Evolutionary conservation across 2,113 vertebrate species (phyloP).

Genomic region (Jaculus jaculus): DNA sequence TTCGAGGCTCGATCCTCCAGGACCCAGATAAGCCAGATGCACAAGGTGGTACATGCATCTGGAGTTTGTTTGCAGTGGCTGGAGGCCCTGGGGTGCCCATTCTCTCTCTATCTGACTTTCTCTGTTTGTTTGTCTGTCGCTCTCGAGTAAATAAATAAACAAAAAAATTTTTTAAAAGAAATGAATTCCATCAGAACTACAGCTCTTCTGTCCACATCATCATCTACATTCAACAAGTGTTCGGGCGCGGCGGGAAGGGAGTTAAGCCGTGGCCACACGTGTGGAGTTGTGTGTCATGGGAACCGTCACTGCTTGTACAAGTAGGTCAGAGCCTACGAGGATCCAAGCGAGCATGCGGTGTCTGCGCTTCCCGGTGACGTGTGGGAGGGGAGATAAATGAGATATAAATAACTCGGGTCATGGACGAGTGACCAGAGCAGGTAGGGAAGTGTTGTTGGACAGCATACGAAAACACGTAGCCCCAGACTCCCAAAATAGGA

Average conservation of each 20-base stretch:
- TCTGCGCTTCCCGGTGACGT: background rate
- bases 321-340: conserved; percentile 13
- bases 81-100: no score
- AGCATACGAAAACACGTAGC: background rate
- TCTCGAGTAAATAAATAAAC: no score
- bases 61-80: no score
- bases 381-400: background rate
- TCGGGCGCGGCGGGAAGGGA: background rate
- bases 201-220: background rate
- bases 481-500: conserved; percentile 44
- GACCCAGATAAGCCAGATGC: no score
- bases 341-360: background rate
- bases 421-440: conserved; percentile 31
- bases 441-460: conserved; percentile 46
- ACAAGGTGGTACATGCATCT: no score
- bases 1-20: no score
- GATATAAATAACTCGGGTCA: conserved; percentile 53
- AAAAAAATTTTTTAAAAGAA: background rate
- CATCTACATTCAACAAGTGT: background rate
- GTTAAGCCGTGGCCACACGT: background rate
- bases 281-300: background rate
- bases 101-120: no score
- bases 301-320: background rate
- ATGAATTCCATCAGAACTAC: background rate
- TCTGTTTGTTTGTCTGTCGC: no score